phyloP scores from a whole-genome alignment of 2,888 invertebrate species.

The Aquatica leii region DNA sequence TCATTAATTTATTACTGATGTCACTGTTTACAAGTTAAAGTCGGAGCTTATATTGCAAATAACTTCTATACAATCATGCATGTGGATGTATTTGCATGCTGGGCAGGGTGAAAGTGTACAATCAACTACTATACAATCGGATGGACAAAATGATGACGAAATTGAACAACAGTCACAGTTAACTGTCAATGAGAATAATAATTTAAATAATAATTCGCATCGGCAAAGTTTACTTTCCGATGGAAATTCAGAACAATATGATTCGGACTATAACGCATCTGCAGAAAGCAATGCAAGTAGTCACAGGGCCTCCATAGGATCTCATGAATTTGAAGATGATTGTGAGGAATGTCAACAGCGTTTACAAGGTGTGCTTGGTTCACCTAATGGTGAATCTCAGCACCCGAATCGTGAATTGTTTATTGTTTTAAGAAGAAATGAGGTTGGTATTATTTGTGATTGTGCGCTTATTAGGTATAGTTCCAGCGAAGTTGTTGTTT shows the following conservation, averaged over 20 bases:
- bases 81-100: slow-evolving; percentile 54
- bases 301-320: slow-evolving; percentile 38
- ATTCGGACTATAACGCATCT: slow-evolving; percentile 58
- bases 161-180: slow-evolving; percentile 49
- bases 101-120: slow-evolving; percentile 47
- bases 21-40: background rate
- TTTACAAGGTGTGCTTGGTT: slow-evolving; percentile 16
- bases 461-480: slow-evolving; percentile 20
- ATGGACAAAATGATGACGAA: slow-evolving; percentile 47
- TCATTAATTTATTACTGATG: too few relatives aligned
- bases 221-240: slow-evolving; percentile 40
- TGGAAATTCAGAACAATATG: slow-evolving; percentile 42
- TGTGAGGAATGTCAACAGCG: slow-evolving; percentile 28
- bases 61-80: slow-evolving; percentile 35
- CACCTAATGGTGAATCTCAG: slow-evolving; percentile 18
- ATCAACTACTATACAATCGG: slow-evolving; percentile 29
- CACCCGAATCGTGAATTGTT: slow-evolving; percentile 19
- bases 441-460: slow-evolving; percentile 34
- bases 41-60: background rate
- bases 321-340: slow-evolving; percentile 32
- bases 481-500: slow-evolving; percentile 10
- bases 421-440: slow-evolving; percentile 29
- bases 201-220: slow-evolving; percentile 20
- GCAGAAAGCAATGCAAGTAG: slow-evolving; percentile 57
- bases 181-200: slow-evolving; percentile 1